These are phyloP conservation scores for Myotis daubentonii DNA, from an alignment of 2,797 vertebrate species.

Conservation along the genomic window DNA sequence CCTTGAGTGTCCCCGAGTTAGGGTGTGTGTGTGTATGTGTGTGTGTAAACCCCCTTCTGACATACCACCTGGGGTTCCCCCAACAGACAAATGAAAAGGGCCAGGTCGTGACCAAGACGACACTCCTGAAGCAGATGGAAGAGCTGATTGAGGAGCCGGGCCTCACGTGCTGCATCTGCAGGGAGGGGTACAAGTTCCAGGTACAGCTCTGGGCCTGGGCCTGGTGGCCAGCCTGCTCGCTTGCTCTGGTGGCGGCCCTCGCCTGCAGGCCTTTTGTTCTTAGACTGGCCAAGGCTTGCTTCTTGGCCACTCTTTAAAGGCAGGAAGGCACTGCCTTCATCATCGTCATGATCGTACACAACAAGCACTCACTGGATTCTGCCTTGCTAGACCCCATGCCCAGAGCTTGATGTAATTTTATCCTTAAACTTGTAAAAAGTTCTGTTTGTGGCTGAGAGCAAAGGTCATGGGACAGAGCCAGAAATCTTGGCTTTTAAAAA, in stretches of 20 bases:
- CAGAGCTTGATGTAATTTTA: neutral
- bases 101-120: conserved; percentile 99
- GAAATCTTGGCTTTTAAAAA: neutral
- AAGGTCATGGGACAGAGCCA: neutral
- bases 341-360: rapidly evolving
- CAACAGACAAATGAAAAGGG: conserved; percentile 98
- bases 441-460: neutral
- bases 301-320: neutral
- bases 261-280: neutral
- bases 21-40: neutral
- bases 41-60: neutral
- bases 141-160: conserved; percentile 98
- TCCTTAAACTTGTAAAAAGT: neutral
- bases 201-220: conserved; percentile 76
- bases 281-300: neutral
- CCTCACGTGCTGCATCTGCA: conserved; percentile 98
- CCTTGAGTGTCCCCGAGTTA: neutral
- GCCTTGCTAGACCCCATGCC: neutral
- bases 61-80: neutral
- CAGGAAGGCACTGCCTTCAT: neutral
- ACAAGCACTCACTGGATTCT: neutral
- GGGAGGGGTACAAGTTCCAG: conserved; percentile 99
- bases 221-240: neutral
- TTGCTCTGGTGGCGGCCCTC: neutral
- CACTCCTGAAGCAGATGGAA: conserved; percentile 98